Evolutionary conservation across 2,113 vertebrate genomes (phyloP), one percentile per base, ranked within the genome.

Genomic region (Etheostoma cragini): DNA sequence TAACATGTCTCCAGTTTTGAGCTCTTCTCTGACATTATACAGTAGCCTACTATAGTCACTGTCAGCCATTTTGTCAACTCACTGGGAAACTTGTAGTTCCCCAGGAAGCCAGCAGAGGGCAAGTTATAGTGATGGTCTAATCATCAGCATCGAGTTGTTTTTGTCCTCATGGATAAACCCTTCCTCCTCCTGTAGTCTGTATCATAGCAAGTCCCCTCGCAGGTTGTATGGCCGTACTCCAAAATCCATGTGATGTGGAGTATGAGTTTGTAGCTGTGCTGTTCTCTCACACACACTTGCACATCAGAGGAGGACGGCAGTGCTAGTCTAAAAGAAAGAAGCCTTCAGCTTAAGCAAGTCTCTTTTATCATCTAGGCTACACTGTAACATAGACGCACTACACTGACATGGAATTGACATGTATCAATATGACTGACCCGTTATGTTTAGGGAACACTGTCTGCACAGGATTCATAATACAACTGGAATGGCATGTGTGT

Each of bases 11-110:
- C 1, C 19, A 22, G 21, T 17, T 66, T 54, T 64, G 42, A 45
- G 16, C n/a, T 71, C 22, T 63, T 54, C 3, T 61, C 69, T 77
- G 76, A 75, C 67, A 82, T 62, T 22, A 53, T 45, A 60, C 52
- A 57, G 21, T 8, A 30, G 30, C 3, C 30, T 30, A 22, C 69
- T 10, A 42, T 11, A 42, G 38, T 2, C 38, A 42, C 38, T 60
- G 73, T 88, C 94, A 92, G 94, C 94, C 95, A 96, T 96, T 95
- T 96, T 96, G 93, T 94, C 68, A 72, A 76, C 42, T 84, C 63
- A 65, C 45, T 83, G 62, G 22, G 13, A 30, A 86, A 85, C 26
- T 1, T 92, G 93, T 81, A 92, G 71, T 95, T 92, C 91, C 66
- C 54, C 17, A 47, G 54, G 11, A 4, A 67, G 66, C 89, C 95